Evolutionary conservation across 1,140 invertebrate species (phyloP), one percentile per base, ranked within the genome.

Genomic region (Gryon sp.): DNA sequence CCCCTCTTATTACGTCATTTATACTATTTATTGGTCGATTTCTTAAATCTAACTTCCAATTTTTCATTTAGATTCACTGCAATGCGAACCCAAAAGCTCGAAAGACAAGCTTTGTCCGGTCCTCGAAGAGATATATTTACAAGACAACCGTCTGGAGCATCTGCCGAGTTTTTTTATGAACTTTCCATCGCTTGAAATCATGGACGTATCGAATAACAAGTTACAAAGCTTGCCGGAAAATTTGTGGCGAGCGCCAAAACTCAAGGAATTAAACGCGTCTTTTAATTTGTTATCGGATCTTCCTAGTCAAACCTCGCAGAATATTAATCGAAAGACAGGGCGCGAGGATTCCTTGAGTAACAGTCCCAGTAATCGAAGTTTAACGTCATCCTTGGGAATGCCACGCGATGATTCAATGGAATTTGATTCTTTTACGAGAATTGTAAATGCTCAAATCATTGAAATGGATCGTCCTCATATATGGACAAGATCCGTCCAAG

Each of bases 141-240:
- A 98, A 88, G 94, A 97, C 82, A 99, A 99, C 88, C 91, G 94
- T 19, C 84, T 99, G 11, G 94, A 95, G 66, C 89, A 90, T 30
- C 83, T 98, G 7, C 96, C 96, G 0, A 90, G 92, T 12, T 94
- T 94, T 62, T 86, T 98, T 1, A 97, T 99, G 87, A 90, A 91
- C 15, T 90, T 99, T 30, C 95, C 96, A 0, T 88, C 92, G 0
- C 88, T 99, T 1, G 90, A 92, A 14, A 93, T 94, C 2, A 89
- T 99, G 72, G 97, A 99, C 86, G 92, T 98, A 0, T 97, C 97
- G 0, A 96, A 98, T 82, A 99, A 99, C 86, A 96, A 97, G 84
- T 87, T 99, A n/a, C 93, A 94, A 34, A 89, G 91, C 46, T 84
- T 99, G 24, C 97, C 98, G 0, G 92, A 93, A 40, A 93, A 93